A percentile compares a stretch with the other conserved stretches of the same genome.
Evolutionary conservation across 23 tunicate genomes (phyloP).

Genomic region (Styela clava): DNA sequence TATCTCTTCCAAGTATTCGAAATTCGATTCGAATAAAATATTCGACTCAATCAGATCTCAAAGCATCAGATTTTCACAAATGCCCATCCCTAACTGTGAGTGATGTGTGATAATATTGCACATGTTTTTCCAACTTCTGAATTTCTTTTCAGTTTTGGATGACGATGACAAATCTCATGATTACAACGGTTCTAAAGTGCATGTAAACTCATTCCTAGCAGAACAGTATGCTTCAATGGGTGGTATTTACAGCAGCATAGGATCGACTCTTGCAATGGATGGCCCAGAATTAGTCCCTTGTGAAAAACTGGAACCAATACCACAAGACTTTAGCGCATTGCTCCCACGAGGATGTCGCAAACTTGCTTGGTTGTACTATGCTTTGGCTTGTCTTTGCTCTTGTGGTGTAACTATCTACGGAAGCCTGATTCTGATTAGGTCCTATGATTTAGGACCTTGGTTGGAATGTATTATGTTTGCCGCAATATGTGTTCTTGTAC

Average conservation of each 20-base stretch:
- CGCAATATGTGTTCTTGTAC: conserved; percentile 37
- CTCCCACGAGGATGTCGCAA: conserved; percentile 54
- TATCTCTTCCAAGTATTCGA: too few relatives aligned
- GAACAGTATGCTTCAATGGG: conserved; percentile 17
- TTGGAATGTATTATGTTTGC: conserved; percentile 48
- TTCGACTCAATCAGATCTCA: too few relatives aligned
- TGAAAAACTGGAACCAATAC: conserved; percentile 75
- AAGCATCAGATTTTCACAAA: too few relatives aligned
- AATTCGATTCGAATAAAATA: too few relatives aligned
- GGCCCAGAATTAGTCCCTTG: conserved; percentile 79
- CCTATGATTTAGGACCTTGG: conserved; percentile 45
- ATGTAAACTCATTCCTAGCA: conserved; percentile 3
- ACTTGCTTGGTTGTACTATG: conserved; percentile 61
- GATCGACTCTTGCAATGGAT: conserved; percentile 43
- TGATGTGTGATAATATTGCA: too few relatives aligned
- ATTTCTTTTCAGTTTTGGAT: not conserved
- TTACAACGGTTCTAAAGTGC: not conserved
- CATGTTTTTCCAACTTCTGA: too few relatives aligned
- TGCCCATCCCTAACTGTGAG: too few relatives aligned
- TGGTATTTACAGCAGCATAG: conserved; percentile 1
- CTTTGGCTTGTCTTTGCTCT: not conserved
- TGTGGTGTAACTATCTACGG: conserved; percentile 24
- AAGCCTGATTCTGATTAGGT: conserved; percentile 2
- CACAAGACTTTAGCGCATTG: conserved; percentile 15
- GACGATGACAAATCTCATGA: not conserved